phyloP scores from a whole-genome alignment of 2,888 invertebrate species.

The Andrena hattorfiana region DNA sequence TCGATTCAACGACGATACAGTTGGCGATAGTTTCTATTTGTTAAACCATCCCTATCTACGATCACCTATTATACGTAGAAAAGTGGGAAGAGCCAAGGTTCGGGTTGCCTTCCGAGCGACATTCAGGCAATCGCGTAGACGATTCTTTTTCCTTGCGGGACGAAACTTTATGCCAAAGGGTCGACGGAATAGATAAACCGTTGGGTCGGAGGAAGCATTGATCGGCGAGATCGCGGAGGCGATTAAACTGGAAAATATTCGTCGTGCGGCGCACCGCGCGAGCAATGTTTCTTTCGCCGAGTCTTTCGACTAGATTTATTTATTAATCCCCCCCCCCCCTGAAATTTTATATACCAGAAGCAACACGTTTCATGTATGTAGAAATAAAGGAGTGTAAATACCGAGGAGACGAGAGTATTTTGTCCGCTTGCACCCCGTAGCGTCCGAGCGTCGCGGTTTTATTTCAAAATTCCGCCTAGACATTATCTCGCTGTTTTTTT shows the following conservation, averaged over 20 bases:
- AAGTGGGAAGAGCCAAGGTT: not conserved
- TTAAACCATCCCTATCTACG: not conserved
- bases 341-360: constrained; percentile 73
- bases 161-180: not conserved
- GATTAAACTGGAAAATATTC: not conserved
- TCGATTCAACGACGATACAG: not conserved
- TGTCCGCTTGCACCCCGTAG: constrained; percentile 48
- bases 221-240: not conserved
- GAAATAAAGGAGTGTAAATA: constrained; percentile 81
- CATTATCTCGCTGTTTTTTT: constrained; percentile 66
- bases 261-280: not conserved
- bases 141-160: not conserved
- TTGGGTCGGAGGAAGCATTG: not conserved
- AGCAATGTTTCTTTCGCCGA: constrained; percentile 10
- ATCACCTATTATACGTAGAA: not conserved
- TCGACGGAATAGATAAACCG: not conserved
- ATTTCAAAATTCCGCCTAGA: constrained; percentile 35
- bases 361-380: constrained; percentile 75
- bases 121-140: too few species aligned
- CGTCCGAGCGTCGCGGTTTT: constrained; percentile 13
- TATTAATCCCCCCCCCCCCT: constrained; percentile 75
- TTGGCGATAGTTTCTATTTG: not conserved
- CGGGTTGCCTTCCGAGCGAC: not conserved
- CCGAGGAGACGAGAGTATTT: constrained; percentile 57
- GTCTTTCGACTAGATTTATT: constrained; percentile 63